Conservation (phyloP, 2,797 vertebrate genomes). For the Gephyroberyx darwinii region DNA sequence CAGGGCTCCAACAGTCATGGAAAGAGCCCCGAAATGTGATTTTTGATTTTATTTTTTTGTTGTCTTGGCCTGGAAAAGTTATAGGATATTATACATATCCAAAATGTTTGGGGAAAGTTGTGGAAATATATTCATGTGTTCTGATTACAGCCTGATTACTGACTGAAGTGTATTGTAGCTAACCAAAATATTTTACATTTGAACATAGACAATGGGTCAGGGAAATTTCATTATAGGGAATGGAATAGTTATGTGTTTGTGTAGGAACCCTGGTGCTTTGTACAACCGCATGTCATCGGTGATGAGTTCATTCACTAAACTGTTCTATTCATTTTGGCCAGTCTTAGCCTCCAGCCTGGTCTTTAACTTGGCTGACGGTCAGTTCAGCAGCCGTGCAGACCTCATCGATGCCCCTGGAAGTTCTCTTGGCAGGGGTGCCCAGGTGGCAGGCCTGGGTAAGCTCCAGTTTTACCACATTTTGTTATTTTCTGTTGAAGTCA, state of each 20-base stretch:
- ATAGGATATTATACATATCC: background rate
- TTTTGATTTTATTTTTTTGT: background rate
- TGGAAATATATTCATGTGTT: background rate
- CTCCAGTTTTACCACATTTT: slow-evolving; percentile 6
- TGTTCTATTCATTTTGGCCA: slow-evolving; percentile 55
- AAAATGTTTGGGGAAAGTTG: background rate
- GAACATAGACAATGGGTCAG: background rate
- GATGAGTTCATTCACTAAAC: background rate
- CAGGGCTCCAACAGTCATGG: background rate
- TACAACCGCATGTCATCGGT: background rate
- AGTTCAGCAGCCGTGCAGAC: slow-evolving; percentile 95
- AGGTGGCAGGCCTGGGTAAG: slow-evolving; percentile 95
- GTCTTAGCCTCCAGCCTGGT: slow-evolving; percentile 96
- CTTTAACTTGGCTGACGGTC: slow-evolving; percentile 94
- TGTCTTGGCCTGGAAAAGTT: background rate
- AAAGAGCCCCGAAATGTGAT: background rate
- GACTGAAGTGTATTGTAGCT: too few relatives aligned
- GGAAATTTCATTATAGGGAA: background rate
- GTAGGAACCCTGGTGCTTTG: background rate
- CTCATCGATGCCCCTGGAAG: slow-evolving; percentile 98
- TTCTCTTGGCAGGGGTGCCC: slow-evolving; percentile 94
- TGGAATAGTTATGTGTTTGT: background rate
- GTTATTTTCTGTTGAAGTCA: background rate
- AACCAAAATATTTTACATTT: background rate
- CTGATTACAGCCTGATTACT: background rate